Base-by-base conservation (phyloP, 2,888 invertebrate species). In the Germaria angustata region DNA sequence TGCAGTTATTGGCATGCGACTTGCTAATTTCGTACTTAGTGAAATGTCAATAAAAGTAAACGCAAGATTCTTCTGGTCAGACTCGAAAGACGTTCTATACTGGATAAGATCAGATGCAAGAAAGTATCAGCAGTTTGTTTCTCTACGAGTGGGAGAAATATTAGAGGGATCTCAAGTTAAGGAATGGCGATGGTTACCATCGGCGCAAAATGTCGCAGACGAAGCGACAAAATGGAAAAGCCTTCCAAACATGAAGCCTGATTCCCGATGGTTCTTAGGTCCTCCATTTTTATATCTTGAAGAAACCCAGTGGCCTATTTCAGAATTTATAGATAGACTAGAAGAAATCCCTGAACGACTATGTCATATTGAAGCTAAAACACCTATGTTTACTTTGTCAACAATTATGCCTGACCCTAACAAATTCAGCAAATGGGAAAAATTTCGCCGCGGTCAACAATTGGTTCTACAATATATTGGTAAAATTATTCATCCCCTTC, bases 131-230 rank as follows among this genome's bases (percentile, higher is more conserved):
- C 17, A 46, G 34, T 65, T 65, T 22, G 46, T 65, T 1, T 81
- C 83, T 77, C 66, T 71, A 13, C 68, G 84, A 1, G 73, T 85
- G 1, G 84, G 80, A 0, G 84, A 84, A 61, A 71, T 85, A 41
- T 34, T 80, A 24, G 84, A 84, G 55, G 39, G 17, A 3, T 65
- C 79, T 7, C 57, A 80, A 7, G 32, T 71, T 32, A 53, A 7
- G 0, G 57, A 84, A 41, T 84, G 83, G 80, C 36, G 66, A 32
- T 85, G 83, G 81, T 63, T 84, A 28, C 78, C 84, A 4, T 78
- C 84, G 2, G 79, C 79, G 66, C 8, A 69, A n/a, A 85, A 84
- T 69, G 59, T 71, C 5, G 84, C 76, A 11, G 82, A 85, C 20
- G 24, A 34, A 5, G 68, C 15, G 8, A 68, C 63, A 44, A 72